Conservation (phyloP, 2,888 invertebrate species). For the Agrilus mali region DNA sequence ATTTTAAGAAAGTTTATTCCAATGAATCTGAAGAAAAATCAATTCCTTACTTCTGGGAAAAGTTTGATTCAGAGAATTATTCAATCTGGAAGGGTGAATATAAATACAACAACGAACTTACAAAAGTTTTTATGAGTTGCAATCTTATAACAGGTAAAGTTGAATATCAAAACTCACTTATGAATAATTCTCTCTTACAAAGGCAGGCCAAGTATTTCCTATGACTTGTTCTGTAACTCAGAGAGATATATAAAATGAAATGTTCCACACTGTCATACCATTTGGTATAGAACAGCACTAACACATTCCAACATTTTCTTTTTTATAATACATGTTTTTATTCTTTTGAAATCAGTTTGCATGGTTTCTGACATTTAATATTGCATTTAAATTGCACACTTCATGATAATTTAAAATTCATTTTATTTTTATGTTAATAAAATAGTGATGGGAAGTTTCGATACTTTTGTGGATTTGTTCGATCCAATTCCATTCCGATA, state of each 20-base stretch:
- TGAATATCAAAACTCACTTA: conserved; percentile 9
- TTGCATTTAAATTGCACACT: background rate
- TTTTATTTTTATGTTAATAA: too few species aligned
- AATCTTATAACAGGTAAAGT: conserved; percentile 79
- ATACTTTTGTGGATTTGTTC: too few species aligned
- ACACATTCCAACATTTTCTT: too few species aligned
- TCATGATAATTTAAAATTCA: too few species aligned
- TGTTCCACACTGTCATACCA: background rate
- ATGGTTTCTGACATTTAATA: too few species aligned
- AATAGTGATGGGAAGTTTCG: too few species aligned
- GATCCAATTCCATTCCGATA: too few species aligned
- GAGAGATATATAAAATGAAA: background rate
- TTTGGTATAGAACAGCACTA: too few species aligned
- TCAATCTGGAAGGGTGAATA: conserved; percentile 97
- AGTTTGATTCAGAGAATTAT: conserved; percentile 91
- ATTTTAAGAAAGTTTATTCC: conserved; percentile 94
- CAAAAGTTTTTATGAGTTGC: conserved; percentile 94
- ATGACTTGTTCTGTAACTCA: background rate
- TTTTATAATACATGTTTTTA: background rate
- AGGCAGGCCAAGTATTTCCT: background rate
- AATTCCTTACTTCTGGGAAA: conserved; percentile 95
- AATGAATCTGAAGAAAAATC: conserved; percentile 91
- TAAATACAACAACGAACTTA: conserved; percentile 86
- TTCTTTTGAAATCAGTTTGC: background rate
- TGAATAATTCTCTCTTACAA: background rate